Percentiles rank a stretch among this genome's conserved stretches.
Evolutionary conservation across 2,797 vertebrate species (phyloP).

Genomic region (Molossus alvarezi): DNA sequence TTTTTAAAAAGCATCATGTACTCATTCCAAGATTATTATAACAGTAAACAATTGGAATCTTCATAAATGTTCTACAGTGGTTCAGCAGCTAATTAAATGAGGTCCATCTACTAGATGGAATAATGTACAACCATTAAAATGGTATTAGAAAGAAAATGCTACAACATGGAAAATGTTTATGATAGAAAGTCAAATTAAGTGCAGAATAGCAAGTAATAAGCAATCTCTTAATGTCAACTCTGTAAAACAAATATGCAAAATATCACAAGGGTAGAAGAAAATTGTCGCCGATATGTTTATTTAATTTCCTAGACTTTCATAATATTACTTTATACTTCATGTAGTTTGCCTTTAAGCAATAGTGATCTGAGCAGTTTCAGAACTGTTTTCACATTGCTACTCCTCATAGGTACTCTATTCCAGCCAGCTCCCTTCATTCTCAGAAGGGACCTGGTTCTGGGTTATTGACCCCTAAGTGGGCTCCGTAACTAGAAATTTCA

Average conservation of each 20-base stretch:
- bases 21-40: conserved; percentile 7
- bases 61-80: not conserved
- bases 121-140: not conserved
- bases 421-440: not conserved
- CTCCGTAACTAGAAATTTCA: conserved; percentile 35
- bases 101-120: not conserved
- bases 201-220: not conserved
- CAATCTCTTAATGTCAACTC: conserved; percentile 4
- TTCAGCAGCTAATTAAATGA: conserved; percentile 35
- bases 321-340: not conserved
- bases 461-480: not conserved
- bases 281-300: not conserved
- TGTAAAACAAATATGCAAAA: conserved; percentile 30
- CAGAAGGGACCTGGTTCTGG: not conserved
- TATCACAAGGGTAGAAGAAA: conserved; percentile 3
- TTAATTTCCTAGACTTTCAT: conserved; percentile 49
- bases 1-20: not conserved
- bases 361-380: not conserved
- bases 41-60: not conserved
- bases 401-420: not conserved
- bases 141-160: not conserved
- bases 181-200: conserved; percentile 50
- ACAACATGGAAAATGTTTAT: conserved; percentile 43
- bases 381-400: not conserved
- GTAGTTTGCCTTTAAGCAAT: not conserved